Conservation (phyloP, 2,888 invertebrate genomes). For the Pristionchus exspectatus region DNA sequence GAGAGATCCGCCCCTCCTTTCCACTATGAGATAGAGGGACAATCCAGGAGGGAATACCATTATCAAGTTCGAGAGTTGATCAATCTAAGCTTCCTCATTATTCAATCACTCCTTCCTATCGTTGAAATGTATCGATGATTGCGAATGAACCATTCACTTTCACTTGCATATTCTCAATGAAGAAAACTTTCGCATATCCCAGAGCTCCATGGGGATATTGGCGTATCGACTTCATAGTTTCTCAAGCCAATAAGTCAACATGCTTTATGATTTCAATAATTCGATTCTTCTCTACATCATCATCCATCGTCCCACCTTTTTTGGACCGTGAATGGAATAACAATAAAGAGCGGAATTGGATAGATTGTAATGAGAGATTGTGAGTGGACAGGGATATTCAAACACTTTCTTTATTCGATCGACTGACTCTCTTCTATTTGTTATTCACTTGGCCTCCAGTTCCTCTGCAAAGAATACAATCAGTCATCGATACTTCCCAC, state of each 20-base stretch:
- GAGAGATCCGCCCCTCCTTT: constrained; percentile 7
- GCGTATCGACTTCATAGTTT: background rate
- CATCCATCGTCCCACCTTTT: background rate
- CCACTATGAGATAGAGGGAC: background rate
- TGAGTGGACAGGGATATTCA: constrained; percentile 25
- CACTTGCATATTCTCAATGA: background rate
- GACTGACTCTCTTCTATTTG: background rate
- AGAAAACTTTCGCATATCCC: background rate
- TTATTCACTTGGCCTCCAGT: constrained; percentile 44
- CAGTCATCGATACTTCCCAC: constrained; percentile 39
- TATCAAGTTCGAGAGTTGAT: constrained; percentile 56
- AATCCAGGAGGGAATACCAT: background rate
- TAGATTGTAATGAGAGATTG: background rate
- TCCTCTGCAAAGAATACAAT: background rate
- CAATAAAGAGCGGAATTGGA: constrained; percentile 39
- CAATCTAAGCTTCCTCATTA: constrained; percentile 40
- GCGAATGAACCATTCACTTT: background rate
- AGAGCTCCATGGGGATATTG: background rate
- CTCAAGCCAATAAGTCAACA: background rate
- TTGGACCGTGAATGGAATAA: background rate
- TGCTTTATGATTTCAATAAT: background rate
- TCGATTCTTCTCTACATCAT: background rate
- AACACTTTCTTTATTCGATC: constrained; percentile 39
- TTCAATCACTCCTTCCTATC: constrained; percentile 33
- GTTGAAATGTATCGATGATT: constrained; percentile 12